Conservation (phyloP, 2,797 vertebrate genomes). For the Holocentrus rufus region DNA sequence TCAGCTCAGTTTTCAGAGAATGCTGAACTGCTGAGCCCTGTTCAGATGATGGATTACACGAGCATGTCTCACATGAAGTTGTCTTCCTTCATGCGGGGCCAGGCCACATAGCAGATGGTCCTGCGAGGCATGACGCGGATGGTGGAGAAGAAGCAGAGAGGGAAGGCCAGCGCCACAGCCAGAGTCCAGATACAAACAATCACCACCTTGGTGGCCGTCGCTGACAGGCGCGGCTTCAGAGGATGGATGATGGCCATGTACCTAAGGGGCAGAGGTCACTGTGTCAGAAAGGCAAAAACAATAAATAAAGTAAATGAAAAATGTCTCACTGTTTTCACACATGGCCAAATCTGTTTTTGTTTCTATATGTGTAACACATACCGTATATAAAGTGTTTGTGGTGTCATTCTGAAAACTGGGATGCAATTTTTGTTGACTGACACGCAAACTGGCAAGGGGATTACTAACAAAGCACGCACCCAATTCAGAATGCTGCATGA, state of each 20-base stretch:
- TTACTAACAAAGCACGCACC: constrained; percentile 13
- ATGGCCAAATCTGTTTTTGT: too few relatives aligned
- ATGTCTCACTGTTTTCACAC: too few relatives aligned
- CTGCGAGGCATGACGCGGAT: constrained; percentile 84
- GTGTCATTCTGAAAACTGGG: constrained; percentile 13
- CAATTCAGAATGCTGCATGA: constrained; percentile 22
- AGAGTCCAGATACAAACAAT: constrained; percentile 95
- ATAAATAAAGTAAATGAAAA: neutral
- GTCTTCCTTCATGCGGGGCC: constrained; percentile 88
- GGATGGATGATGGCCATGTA: constrained; percentile 99
- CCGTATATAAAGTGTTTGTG: neutral
- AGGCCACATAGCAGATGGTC: constrained; percentile 93
- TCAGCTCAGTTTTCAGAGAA: neutral
- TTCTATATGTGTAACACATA: too few relatives aligned
- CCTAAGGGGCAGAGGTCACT: constrained; percentile 73
- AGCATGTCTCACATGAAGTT: constrained; percentile 86
- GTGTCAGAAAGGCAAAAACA: constrained; percentile 9
- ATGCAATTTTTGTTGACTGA: constrained; percentile 20
- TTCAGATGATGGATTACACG: neutral
- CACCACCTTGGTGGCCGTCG: constrained; percentile 90
- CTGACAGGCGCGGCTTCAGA: constrained; percentile 94
- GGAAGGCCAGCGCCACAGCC: constrained; percentile 94
- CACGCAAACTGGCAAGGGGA: constrained; percentile 22
- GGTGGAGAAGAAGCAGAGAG: constrained; percentile 94
- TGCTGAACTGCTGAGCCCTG: neutral